Conservation (phyloP, 2,888 invertebrate genomes). For the Pristionchus entomophagus region DNA sequence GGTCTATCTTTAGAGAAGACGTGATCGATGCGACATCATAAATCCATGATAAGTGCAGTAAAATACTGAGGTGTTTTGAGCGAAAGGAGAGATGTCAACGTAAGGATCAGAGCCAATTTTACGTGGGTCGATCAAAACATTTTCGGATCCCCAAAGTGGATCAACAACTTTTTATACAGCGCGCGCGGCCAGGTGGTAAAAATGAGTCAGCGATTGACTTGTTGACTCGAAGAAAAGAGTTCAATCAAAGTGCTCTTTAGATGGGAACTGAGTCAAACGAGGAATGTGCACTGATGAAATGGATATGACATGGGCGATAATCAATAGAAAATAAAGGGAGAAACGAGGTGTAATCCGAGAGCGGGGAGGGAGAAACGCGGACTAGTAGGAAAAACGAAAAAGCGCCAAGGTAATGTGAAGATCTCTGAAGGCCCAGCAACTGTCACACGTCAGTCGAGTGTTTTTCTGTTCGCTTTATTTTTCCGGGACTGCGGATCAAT, state of each 20-base stretch:
- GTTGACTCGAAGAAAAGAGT: constrained; percentile 10
- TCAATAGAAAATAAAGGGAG: not conserved
- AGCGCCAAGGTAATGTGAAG: not conserved
- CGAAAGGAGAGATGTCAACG: not conserved
- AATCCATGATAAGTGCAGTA: not conserved
- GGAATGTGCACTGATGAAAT: constrained; percentile 22
- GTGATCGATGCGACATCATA: not conserved
- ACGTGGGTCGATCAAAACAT: not conserved
- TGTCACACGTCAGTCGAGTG: not conserved
- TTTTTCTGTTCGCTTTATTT: not conserved
- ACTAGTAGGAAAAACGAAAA: constrained; percentile 9
- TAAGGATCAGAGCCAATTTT: not conserved
- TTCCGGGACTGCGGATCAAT: not conserved
- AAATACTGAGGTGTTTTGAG: not conserved
- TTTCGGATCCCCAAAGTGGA: not conserved
- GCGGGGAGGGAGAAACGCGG: not conserved
- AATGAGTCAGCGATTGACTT: constrained; percentile 10
- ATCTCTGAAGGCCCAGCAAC: not conserved
- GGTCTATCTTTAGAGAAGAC: not conserved
- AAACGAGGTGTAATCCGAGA: not conserved
- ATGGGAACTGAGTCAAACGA: not conserved
- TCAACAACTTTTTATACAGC: not conserved
- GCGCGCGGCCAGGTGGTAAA: not conserved
- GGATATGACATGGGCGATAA: not conserved
- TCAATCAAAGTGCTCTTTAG: not conserved